Evolutionary conservation across 2,888 invertebrate species (phyloP).

Genomic region (Aproaerema taeniolella): DNA sequence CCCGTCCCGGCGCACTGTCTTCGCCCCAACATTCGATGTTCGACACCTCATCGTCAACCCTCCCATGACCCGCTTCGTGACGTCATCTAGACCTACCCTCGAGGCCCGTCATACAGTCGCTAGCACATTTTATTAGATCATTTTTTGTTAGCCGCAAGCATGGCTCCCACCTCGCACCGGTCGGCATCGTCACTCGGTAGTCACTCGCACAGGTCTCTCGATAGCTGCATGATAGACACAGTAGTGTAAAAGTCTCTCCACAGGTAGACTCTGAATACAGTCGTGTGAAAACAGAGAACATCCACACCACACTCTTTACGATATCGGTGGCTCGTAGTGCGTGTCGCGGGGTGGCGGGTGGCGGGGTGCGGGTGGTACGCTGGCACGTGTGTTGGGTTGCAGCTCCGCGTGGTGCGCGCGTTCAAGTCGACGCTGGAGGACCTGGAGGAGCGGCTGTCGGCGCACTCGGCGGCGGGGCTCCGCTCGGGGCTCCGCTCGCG

Average conservation of each 20-base stretch:
- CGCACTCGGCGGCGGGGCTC: constrained; percentile 97
- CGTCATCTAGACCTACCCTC: constrained; percentile 28
- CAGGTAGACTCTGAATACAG: constrained; percentile 54
- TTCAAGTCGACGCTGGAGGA: constrained; percentile 99
- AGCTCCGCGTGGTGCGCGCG: constrained; percentile 99
- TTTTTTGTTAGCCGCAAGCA: constrained; percentile 35
- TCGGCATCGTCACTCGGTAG: constrained; percentile 13
- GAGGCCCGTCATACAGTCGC: constrained; percentile 35
- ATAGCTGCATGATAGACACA: constrained; percentile 41
- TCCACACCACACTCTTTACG: constrained; percentile 65
- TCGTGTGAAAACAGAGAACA: constrained; percentile 32
- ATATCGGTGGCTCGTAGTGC: constrained; percentile 30
- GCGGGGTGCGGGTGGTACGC: constrained; percentile 34
- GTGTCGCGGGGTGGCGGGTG: constrained; percentile 23
- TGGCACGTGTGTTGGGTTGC: constrained; percentile 80
- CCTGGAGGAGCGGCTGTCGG: constrained; percentile 98
- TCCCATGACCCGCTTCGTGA: constrained; percentile 40
- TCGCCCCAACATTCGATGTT: constrained; percentile 21
- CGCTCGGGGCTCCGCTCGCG: constrained; percentile 85
- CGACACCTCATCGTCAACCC: constrained; percentile 23
- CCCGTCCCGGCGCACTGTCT: constrained; percentile 28
- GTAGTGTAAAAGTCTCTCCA: constrained; percentile 20
- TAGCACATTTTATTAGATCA: constrained; percentile 33
- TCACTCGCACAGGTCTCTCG: constrained; percentile 14
- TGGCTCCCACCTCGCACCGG: constrained; percentile 30